Evolutionary conservation across 2,797 vertebrate species (phyloP).

Genomic region (Podarcis siculus): DNA sequence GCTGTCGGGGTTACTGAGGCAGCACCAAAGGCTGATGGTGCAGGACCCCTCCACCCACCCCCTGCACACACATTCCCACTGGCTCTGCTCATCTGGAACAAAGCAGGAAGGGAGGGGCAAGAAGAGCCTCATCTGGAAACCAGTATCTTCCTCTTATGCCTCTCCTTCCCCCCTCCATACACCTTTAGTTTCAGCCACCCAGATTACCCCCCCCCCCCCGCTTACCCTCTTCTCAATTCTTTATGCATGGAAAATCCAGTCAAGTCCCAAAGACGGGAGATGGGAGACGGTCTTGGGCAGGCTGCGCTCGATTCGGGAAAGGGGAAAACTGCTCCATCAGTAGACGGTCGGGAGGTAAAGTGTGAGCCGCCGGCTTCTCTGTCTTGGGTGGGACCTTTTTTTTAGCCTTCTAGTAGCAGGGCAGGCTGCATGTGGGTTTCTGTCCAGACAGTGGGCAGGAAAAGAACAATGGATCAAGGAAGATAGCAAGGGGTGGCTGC

Average conservation of each 20-base stretch:
- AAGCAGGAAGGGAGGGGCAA: neutral
- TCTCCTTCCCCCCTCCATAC: too few species aligned
- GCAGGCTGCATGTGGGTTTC: neutral
- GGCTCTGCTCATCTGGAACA: constrained; percentile 60
- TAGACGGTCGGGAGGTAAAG: constrained; percentile 64
- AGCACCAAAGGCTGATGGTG: constrained; percentile 56
- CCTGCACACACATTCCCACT: too few species aligned
- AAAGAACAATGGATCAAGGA: too few species aligned
- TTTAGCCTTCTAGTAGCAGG: constrained; percentile 49
- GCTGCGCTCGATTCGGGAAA: rapidly evolving
- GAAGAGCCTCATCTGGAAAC: constrained; percentile 46
- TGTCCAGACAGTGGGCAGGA: neutral
- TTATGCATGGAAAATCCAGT: constrained; percentile 6
- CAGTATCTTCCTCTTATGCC: constrained; percentile 22
- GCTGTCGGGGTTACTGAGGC: constrained; percentile 51
- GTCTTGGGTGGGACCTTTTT: neutral
- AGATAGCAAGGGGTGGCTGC: neutral
- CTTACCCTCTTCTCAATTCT: neutral
- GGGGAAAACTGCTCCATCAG: constrained; percentile 16
- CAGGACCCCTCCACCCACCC: constrained; percentile 7
- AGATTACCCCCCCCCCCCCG: too few species aligned
- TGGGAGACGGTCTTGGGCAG: constrained; percentile 10
- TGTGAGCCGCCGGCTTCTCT: constrained; percentile 43
- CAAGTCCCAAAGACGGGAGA: constrained; percentile 20
- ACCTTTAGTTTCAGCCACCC: too few species aligned